Percentiles rank a stretch among this genome's conserved stretches.
These are phyloP conservation scores for Columbina picui DNA, from an alignment of 2,113 vertebrate genomes.

Conservation along the genomic window DNA sequence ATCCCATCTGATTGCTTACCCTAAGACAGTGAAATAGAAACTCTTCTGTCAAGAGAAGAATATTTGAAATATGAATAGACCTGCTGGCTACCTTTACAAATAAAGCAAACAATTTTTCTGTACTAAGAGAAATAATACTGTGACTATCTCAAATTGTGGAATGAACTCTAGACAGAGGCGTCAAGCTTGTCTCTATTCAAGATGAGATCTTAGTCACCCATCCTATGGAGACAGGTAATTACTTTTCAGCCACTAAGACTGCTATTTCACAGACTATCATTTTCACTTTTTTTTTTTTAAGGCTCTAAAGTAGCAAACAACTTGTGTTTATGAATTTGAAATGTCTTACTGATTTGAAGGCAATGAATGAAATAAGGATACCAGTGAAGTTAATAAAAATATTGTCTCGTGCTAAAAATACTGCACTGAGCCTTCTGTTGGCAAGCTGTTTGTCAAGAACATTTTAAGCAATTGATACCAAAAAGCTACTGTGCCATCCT, in stretches of 20 bases:
- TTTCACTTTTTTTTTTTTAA: background rate
- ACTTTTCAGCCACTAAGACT: background rate
- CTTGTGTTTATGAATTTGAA: background rate
- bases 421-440: background rate
- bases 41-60: background rate
- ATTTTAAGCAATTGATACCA: background rate
- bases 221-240: background rate
- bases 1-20: background rate
- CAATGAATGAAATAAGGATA: background rate
- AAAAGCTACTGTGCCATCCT: background rate
- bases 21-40: background rate
- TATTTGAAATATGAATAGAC: background rate
- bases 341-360: background rate
- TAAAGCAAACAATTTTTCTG: background rate
- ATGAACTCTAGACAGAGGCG: background rate
- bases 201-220: background rate
- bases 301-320: background rate
- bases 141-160: background rate
- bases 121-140: background rate
- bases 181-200: background rate
- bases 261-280: background rate
- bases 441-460: background rate
- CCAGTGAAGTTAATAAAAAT: background rate
- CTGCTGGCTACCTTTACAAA: background rate
- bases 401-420: background rate